phyloP scores from a whole-genome alignment of 2,888 invertebrate species.

The Lasioglossum lativentre region DNA sequence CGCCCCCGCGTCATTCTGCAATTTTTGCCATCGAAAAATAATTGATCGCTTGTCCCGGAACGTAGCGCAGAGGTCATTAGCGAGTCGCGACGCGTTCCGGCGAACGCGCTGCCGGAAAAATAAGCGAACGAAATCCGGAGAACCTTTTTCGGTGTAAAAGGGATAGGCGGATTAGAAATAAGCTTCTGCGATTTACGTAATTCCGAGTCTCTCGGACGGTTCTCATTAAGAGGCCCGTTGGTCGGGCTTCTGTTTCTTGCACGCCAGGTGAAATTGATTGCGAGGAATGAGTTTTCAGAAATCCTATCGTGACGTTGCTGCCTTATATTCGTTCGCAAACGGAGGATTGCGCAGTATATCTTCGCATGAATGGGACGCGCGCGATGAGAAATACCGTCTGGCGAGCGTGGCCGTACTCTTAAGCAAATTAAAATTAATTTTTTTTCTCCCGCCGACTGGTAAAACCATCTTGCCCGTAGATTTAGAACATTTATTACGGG shows the following conservation, averaged over 20 bases:
- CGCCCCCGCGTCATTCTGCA: neutral
- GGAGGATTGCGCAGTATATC: neutral
- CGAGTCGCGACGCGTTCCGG: neutral
- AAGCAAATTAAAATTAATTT: conserved; percentile 54
- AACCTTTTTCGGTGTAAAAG: conserved; percentile 32
- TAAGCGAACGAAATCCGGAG: conserved; percentile 29
- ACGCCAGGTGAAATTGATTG: conserved; percentile 43
- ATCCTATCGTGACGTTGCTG: conserved; percentile 24
- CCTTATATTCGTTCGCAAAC: conserved; percentile 1
- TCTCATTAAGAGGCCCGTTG: conserved; percentile 47
- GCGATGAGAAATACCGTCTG: conserved; percentile 19
- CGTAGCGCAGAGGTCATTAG: neutral
- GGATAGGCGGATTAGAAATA: conserved; percentile 52
- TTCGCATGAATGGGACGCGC: neutral
- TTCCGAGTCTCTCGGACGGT: conserved; percentile 50
- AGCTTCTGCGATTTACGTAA: conserved; percentile 48
- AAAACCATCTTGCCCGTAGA: neutral
- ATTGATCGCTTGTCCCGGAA: conserved; percentile 18
- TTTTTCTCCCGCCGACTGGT: conserved; percentile 1
- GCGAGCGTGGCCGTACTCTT: conserved; percentile 7
- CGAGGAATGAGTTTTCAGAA: conserved; percentile 31
- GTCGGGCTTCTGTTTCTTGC: conserved; percentile 3
- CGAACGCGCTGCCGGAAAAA: neutral
- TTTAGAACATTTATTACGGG: conserved; percentile 36
- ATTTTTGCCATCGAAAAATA: conserved; percentile 13